Percentiles rank a stretch among this genome's conserved stretches.
Evolutionary conservation across 1,140 invertebrate species (phyloP).

Genomic region (fruit fly (Drosophila melanogaster)): Release_6_plus_ISO1_MT NT_033779.5:18787501-18788000

Average conservation of each 20-base stretch:
- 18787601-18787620: slow-evolving; percentile 29
- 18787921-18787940: slow-evolving; percentile 45
- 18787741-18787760: slow-evolving; percentile 19
- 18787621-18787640: slow-evolving; percentile 19
- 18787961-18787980: slow-evolving; percentile 47
- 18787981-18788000: slow-evolving; percentile 24
- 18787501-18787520: slow-evolving; percentile 2
- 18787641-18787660: slow-evolving; percentile 25
- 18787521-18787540: neutral
- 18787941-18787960: slow-evolving; percentile 19
- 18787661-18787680: slow-evolving; percentile 19
- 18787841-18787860: slow-evolving; percentile 36
- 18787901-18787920: slow-evolving; percentile 7
- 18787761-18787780: slow-evolving; percentile 34
- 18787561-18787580: slow-evolving; percentile 47
- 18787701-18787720: slow-evolving; percentile 8
- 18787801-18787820: slow-evolving; percentile 60
- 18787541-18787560: slow-evolving; percentile 2
- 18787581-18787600: slow-evolving; percentile 16
- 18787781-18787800: slow-evolving; percentile 62
- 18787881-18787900: slow-evolving; percentile 15
- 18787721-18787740: slow-evolving; percentile 13
- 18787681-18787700: slow-evolving; percentile 5
- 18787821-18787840: slow-evolving; percentile 62
- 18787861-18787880: slow-evolving; percentile 7